phyloP scores from a whole-genome alignment of 2,888 invertebrate species.

The Panzeria rudis region DNA sequence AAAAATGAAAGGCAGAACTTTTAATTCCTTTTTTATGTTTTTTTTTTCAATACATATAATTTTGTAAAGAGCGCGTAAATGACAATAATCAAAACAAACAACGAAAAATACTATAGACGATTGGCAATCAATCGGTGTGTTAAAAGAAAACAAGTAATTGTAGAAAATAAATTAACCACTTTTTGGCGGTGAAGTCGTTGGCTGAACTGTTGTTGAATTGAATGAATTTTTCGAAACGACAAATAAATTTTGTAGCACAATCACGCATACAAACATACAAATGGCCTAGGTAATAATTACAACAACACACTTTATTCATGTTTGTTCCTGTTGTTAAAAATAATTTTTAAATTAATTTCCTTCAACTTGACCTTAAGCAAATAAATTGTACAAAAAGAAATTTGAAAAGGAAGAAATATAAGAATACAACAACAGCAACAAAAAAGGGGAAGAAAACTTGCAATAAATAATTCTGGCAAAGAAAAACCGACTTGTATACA shows the following conservation, averaged over 20 bases:
- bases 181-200: constrained; percentile 4
- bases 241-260: constrained; percentile 10
- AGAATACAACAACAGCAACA: constrained; percentile 3
- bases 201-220: constrained; percentile 18
- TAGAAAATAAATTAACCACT: constrained; percentile 11
- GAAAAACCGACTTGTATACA: too few relatives aligned
- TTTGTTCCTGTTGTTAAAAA: constrained; percentile 54
- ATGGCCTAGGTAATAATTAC: constrained; percentile 28
- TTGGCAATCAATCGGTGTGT: neutral
- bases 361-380: constrained; percentile 80
- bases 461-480: too few relatives aligned
- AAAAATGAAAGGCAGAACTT: constrained; percentile 15
- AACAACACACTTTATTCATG: constrained; percentile 24
- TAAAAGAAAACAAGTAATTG: neutral
- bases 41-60: constrained; percentile 29
- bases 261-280: neutral
- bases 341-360: constrained; percentile 67
- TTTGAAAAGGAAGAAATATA: constrained; percentile 41
- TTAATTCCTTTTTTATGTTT: constrained; percentile 21
- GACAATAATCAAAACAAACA: constrained; percentile 60
- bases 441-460: constrained; percentile 5
- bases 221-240: constrained; percentile 47
- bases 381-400: constrained; percentile 69
- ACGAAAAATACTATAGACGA: constrained; percentile 38
- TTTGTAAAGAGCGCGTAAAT: constrained; percentile 42